Percentiles rank a stretch among this genome's conserved stretches.
These are phyloP conservation scores for Charadrius vociferus DNA, from an alignment of 2,113 vertebrate species.

Conservation along the genomic window DNA sequence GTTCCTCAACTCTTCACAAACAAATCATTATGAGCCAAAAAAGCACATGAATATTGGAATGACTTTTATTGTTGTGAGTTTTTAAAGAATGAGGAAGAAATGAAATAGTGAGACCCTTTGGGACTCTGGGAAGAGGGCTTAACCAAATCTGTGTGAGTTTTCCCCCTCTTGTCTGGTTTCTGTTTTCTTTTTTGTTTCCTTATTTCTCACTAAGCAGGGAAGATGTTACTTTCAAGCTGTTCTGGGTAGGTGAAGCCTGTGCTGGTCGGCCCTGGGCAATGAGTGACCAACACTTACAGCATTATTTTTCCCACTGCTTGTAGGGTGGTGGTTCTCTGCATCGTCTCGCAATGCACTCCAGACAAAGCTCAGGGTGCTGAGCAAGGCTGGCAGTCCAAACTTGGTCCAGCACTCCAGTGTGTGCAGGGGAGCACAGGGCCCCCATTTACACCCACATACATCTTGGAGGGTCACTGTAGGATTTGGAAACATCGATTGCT, in stretches of 20 bases:
- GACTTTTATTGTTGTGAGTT: neutral
- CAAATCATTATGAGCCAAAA: neutral
- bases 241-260: neutral
- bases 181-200: neutral
- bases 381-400: neutral
- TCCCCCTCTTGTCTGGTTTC: neutral
- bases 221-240: neutral
- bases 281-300: neutral
- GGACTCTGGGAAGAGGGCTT: neutral
- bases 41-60: neutral
- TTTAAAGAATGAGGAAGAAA: neutral
- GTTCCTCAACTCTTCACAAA: neutral
- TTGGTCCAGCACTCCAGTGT: too few relatives aligned
- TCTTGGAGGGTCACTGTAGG: neutral
- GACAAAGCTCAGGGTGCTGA: neutral
- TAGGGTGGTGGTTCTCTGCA: neutral
- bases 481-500: neutral
- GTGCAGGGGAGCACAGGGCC: neutral
- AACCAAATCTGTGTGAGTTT: neutral
- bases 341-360: neutral
- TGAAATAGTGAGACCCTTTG: neutral
- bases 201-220: neutral
- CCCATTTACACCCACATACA: neutral
- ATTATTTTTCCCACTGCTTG: neutral
- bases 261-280: neutral